These are phyloP conservation scores for Danio kyathit DNA, from an alignment of 2,797 vertebrate genomes.

Conservation along the genomic window DNA sequence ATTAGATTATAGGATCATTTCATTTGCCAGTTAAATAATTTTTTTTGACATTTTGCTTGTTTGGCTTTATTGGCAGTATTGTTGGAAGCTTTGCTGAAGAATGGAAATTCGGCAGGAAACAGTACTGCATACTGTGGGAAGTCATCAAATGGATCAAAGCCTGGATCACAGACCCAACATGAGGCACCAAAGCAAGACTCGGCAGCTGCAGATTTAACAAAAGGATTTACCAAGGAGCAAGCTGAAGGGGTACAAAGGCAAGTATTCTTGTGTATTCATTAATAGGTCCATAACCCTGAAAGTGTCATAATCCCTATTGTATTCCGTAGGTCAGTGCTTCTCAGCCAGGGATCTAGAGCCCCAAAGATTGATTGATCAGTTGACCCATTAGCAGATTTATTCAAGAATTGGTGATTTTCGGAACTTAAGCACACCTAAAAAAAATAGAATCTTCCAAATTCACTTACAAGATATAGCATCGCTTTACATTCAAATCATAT, in stretches of 20 bases:
- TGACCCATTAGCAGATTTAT: no score
- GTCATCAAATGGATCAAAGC: slow-evolving; percentile 73
- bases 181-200: slow-evolving; percentile 72
- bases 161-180: slow-evolving; percentile 66
- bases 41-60: no score
- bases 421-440: no score
- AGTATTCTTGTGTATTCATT: slow-evolving; percentile 19
- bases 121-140: slow-evolving; percentile 80
- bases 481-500: no score
- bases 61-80: slow-evolving; percentile 76
- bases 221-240: slow-evolving; percentile 91
- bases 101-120: slow-evolving; percentile 87
- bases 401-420: no score
- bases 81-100: slow-evolving; percentile 88
- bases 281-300: not conserved
- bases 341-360: not conserved
- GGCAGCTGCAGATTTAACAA: slow-evolving; percentile 77
- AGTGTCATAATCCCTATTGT: not conserved
- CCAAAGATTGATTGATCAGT: no score
- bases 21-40: no score
- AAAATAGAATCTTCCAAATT: no score
- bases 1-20: no score
- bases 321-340: no score
- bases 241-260: slow-evolving; percentile 94
- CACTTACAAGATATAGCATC: no score